Evolutionary conservation across 2,888 invertebrate genomes (phyloP).

Genomic region (Microplitis deprimator): DNA sequence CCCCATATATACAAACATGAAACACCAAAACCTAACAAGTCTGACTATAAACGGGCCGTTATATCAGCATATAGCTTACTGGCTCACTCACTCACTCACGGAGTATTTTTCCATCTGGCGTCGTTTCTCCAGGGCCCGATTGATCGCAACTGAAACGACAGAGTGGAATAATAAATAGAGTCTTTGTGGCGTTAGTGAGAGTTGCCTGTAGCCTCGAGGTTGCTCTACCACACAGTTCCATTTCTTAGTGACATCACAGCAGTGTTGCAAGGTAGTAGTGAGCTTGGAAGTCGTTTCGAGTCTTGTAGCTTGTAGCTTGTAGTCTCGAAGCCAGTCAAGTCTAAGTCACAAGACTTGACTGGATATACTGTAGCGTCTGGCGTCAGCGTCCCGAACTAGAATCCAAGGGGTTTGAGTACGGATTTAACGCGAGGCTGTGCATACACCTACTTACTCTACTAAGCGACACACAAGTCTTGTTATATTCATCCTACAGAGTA

Average conservation of each 20-base stretch:
- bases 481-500: not conserved
- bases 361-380: not conserved
- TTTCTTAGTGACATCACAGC: too few relatives aligned
- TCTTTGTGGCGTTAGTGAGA: conserved; percentile 9
- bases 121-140: conserved; percentile 15
- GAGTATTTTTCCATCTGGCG: not conserved
- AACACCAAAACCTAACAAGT: not conserved
- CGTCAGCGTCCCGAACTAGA: not conserved
- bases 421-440: conserved; percentile 11
- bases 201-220: not conserved
- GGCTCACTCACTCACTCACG: not conserved
- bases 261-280: too few relatives aligned
- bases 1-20: not conserved
- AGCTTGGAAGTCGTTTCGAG: too few relatives aligned
- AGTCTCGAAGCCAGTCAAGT: not conserved
- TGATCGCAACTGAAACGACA: conserved; percentile 18
- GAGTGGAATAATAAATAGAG: conserved; percentile 33
- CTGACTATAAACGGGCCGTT: not conserved
- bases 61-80: not conserved
- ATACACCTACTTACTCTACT: conserved; percentile 19
- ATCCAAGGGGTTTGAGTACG: not conserved
- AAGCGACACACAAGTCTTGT: conserved; percentile 13
- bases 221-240: not conserved
- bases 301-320: not conserved
- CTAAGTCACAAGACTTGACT: not conserved